Evolutionary conservation across 2,797 vertebrate species (phyloP).

Genomic region (Trichosurus vulpecula): DNA sequence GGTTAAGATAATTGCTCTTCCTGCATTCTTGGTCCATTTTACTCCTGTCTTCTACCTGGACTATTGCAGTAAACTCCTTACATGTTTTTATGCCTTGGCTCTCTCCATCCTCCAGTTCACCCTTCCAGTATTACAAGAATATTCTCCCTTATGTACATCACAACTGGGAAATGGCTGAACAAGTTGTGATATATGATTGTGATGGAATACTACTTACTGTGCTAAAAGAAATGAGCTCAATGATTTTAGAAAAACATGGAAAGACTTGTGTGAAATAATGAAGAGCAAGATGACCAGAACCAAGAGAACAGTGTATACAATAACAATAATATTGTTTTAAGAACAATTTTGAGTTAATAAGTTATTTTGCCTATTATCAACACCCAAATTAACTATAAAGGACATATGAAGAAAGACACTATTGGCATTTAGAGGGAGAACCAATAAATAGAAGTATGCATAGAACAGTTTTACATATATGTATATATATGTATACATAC

Average conservation of each 20-base stretch:
- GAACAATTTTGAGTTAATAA: background rate
- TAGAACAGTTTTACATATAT: background rate
- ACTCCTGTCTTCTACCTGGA: background rate
- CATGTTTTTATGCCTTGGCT: background rate
- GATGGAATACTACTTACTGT: background rate
- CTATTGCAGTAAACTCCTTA: background rate
- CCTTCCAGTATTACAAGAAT: background rate
- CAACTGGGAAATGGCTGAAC: too few relatives aligned
- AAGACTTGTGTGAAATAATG: background rate
- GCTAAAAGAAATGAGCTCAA: background rate
- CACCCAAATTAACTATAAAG: background rate
- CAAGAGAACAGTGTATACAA: background rate
- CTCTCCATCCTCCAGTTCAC: background rate
- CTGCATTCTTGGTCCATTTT: too few relatives aligned
- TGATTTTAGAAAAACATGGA: background rate
- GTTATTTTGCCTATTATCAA: background rate
- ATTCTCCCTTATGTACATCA: background rate
- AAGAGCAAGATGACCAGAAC: background rate
- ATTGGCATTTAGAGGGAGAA: background rate
- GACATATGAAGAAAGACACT: background rate
- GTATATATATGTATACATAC: too few relatives aligned
- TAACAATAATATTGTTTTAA: background rate
- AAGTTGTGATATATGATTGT: background rate
- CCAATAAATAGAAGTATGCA: background rate
- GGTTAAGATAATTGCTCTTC: background rate